phyloP scores from a whole-genome alignment of 2,888 invertebrate species.

The Drosophila anomalata region DNA sequence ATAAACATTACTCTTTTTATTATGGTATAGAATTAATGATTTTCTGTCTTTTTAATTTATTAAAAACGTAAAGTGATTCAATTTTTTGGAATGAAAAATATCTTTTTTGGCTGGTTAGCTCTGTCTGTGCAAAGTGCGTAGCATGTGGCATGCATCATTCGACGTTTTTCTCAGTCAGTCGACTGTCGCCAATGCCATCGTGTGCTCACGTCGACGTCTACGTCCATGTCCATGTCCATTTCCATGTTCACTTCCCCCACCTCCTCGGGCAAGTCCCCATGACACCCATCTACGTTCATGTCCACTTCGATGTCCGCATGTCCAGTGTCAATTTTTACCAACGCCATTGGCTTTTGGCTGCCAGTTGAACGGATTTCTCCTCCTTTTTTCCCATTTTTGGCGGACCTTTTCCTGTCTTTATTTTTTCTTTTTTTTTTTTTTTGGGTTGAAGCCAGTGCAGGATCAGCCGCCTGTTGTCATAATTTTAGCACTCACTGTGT shows the following conservation, averaged over 20 bases:
- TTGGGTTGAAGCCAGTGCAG: conserved; percentile 30
- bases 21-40: no score
- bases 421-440: conserved; percentile 4
- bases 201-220: conserved; percentile 12
- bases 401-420: conserved; percentile 15
- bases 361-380: conserved; percentile 39
- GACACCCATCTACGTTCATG: conserved; percentile 15
- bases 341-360: conserved; percentile 44
- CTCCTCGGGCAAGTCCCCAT: no score
- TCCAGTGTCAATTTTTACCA: conserved; percentile 58
- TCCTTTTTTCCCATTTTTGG: conserved; percentile 37
- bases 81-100: conserved; percentile 14
- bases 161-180: conserved; percentile 45
- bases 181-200: conserved; percentile 51
- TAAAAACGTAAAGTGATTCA: not conserved
- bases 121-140: conserved; percentile 56
- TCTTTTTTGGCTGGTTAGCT: conserved; percentile 9
- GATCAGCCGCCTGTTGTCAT: conserved; percentile 56
- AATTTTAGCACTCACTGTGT: conserved; percentile 72
- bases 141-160: conserved; percentile 65
- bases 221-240: not conserved
- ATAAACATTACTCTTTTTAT: no score
- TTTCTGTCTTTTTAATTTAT: no score
- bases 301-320: conserved; percentile 44
- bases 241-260: conserved; percentile 9